Evolutionary conservation across 1,140 invertebrate species (phyloP).

Genomic region (silkworm (Bombyx mori)): DNA sequence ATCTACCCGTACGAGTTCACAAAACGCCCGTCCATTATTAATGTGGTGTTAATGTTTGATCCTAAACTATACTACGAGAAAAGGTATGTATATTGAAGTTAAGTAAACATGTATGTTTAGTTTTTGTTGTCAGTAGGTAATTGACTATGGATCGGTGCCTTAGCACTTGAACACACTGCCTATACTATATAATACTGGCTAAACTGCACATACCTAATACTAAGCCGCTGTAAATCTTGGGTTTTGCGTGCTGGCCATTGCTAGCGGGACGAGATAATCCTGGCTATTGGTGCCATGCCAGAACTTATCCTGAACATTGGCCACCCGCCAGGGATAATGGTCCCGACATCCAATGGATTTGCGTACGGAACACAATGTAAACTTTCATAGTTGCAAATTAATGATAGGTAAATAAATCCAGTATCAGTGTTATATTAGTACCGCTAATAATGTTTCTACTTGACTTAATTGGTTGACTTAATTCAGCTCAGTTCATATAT

Average conservation of each 20-base stretch:
- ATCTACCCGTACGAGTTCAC: no score
- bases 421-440: not conserved
- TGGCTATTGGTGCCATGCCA: conserved; percentile 31
- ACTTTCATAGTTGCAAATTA: conserved; percentile 6
- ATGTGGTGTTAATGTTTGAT: no score
- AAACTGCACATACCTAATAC: conserved; percentile 14
- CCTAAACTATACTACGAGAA: no score
- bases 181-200: conserved; percentile 6
- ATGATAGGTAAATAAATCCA: conserved; percentile 2
- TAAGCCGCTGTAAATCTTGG: conserved; percentile 17
- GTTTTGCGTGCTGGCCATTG: conserved; percentile 17
- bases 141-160: no score
- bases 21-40: no score
- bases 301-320: conserved; percentile 28
- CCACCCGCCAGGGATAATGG: conserved; percentile 28
- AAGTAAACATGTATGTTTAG: no score
- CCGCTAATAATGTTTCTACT: no score
- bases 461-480: no score
- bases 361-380: conserved; percentile 18
- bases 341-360: conserved; percentile 26
- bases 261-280: conserved; percentile 28
- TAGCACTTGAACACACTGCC: no score
- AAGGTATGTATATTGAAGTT: no score
- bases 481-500: no score
- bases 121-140: no score